These are phyloP conservation scores for Antidorcas marsupialis DNA, from an alignment of 2,113 vertebrate genomes.

Conservation along the genomic window DNA sequence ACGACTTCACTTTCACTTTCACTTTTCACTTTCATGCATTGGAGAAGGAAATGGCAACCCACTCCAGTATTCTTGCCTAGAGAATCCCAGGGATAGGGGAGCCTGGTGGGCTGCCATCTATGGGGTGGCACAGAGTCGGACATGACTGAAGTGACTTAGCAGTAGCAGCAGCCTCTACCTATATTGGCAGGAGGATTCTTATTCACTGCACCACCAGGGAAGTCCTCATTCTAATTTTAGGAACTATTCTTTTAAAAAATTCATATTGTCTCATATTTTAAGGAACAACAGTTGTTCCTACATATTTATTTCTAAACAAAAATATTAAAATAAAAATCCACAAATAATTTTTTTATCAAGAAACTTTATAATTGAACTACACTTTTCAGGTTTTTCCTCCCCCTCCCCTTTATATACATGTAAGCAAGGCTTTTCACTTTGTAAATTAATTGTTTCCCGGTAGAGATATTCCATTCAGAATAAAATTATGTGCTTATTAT, in stretches of 20 bases:
- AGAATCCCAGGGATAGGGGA: too few species aligned
- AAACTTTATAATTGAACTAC: background rate
- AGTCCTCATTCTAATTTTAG: background rate
- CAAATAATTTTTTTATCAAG: background rate
- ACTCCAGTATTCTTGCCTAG: too few species aligned
- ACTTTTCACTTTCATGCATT: too few species aligned
- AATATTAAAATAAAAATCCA: background rate
- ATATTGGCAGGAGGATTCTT: background rate
- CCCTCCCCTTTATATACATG: background rate
- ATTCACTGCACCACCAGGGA: background rate
- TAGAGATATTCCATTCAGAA: background rate
- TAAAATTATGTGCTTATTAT: background rate
- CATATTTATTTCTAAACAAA: background rate
- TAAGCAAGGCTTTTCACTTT: background rate
- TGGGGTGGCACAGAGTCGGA: too few species aligned
- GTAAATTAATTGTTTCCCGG: background rate
- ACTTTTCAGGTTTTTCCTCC: background rate
- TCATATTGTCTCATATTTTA: background rate
- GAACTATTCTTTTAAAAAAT: background rate
- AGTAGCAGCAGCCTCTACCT: background rate
- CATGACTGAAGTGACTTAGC: too few species aligned
- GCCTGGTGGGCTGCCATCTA: too few species aligned
- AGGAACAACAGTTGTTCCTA: background rate
- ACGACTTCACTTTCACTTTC: too few species aligned
- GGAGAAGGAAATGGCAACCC: too few species aligned